Base-by-base conservation (phyloP, 2,888 invertebrate genomes). In the Helleia helle region DNA sequence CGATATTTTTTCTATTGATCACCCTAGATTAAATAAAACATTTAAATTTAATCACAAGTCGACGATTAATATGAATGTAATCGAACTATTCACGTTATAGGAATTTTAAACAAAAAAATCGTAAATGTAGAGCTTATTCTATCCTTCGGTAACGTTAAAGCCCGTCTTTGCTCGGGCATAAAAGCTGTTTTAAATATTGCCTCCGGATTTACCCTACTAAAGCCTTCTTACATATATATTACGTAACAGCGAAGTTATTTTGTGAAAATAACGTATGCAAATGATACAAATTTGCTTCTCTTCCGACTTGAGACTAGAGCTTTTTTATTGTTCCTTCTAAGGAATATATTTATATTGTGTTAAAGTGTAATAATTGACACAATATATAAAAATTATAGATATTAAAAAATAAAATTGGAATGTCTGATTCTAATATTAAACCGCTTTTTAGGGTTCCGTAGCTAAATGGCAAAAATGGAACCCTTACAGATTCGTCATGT, bases 161-260 rank as follows among this genome's bases (percentile, higher is more conserved):
- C 62, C 63, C 58, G 64, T 59, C 68, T 70, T 68, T 69, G 65
- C 60, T 59, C 54, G 56, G 59, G 66, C 61, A 70, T 68, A 62
- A 75, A 75, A 71, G 66, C 73, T 67, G 69, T 73, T 76, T 79
- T 73, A 76, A 80, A 77, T 80, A 76, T 77, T 71, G 69, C 68
- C 65, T 57, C 62, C 62, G 68, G 70, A 71, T 76, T 75, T 75
- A 69, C 69, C 63, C 60, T 51, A 59, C 58, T 59, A 69, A 74
- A 74, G 65, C 70, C 62, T 51, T 59, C 61, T 65, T 65, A 65
- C 62, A 64, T 64, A 63, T 65, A 67, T 59, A 65, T 67, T 65
- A 64, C 63, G 59, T 58, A 58, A 61, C 59, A 66, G 57, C 58
- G 58, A 58, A 66, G 37, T 38, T 27, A 38, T 27, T 38, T 38